phyloP scores from a whole-genome alignment of 2,797 vertebrate genomes.

The Sarcophilus harrisii region DNA sequence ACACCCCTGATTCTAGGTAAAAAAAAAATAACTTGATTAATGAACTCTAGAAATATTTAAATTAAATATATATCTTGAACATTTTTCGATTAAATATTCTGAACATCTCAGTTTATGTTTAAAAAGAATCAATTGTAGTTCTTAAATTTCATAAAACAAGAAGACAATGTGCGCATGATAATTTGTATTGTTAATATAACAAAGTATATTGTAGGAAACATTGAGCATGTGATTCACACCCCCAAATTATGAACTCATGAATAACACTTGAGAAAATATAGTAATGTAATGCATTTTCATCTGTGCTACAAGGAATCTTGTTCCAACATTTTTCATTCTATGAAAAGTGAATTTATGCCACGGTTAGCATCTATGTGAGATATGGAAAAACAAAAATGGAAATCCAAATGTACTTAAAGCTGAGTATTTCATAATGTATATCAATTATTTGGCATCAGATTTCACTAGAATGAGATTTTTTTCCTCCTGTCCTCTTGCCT shows the following conservation, averaged over 20 bases:
- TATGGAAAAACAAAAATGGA: neutral
- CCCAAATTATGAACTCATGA: slow-evolving; percentile 46
- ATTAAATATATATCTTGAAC: slow-evolving; percentile 10
- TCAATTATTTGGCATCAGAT: neutral
- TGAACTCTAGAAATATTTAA: slow-evolving; percentile 14
- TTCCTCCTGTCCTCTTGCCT: neutral
- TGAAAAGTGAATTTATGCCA: slow-evolving; percentile 34
- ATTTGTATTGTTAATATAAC: slow-evolving; percentile 41
- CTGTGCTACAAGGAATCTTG: slow-evolving; percentile 25
- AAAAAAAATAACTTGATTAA: neutral
- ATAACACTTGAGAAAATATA: neutral
- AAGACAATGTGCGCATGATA: neutral
- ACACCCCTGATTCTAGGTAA: neutral
- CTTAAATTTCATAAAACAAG: slow-evolving; percentile 33
- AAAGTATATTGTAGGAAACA: slow-evolving; percentile 10
- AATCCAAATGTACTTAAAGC: neutral
- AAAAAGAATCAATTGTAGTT: slow-evolving; percentile 5
- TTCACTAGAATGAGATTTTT: neutral
- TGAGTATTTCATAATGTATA: neutral
- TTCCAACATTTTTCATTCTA: slow-evolving; percentile 11
- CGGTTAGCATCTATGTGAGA: neutral
- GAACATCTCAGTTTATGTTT: slow-evolving; percentile 18
- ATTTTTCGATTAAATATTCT: neutral
- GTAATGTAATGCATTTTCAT: slow-evolving; percentile 39
- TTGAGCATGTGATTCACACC: slow-evolving; percentile 25